A percentile compares a stretch with the other conserved stretches of the same genome.
phyloP scores from a whole-genome alignment of 2,113 vertebrate species.

The Coturnix japonica region DNA sequence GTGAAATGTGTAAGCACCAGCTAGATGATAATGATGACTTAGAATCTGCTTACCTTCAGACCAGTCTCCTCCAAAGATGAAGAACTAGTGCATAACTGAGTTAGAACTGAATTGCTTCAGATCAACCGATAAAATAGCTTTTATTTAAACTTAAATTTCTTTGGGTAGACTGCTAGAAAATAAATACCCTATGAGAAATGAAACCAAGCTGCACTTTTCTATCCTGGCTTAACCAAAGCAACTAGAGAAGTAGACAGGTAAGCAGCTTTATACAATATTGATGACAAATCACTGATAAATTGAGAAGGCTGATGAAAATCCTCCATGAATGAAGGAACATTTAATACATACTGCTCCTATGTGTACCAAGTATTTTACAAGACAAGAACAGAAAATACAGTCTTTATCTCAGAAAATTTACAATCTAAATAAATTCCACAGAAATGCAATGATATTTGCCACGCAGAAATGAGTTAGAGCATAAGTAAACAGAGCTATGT shows the following conservation, averaged over 20 bases:
- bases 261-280: background rate
- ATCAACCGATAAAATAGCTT: background rate
- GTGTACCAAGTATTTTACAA: background rate
- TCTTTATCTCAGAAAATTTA: background rate
- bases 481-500: background rate
- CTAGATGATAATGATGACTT: accelerated
- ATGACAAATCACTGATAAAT: background rate
- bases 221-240: background rate
- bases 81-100: background rate
- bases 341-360: background rate
- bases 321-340: background rate
- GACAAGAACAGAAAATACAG: background rate
- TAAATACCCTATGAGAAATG: background rate
- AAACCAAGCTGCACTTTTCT: background rate
- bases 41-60: background rate
- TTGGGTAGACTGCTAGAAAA: background rate
- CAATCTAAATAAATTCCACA: background rate
- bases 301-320: background rate
- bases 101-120: background rate
- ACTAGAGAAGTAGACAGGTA: background rate
- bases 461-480: background rate
- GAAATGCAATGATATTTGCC: background rate
- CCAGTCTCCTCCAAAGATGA: background rate
- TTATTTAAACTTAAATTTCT: background rate
- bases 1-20: background rate